Percentiles rank a stretch among this genome's conserved stretches.
phyloP scores from a whole-genome alignment of 2,888 invertebrate genomes.

The Brachypalpus laphriformis region DNA sequence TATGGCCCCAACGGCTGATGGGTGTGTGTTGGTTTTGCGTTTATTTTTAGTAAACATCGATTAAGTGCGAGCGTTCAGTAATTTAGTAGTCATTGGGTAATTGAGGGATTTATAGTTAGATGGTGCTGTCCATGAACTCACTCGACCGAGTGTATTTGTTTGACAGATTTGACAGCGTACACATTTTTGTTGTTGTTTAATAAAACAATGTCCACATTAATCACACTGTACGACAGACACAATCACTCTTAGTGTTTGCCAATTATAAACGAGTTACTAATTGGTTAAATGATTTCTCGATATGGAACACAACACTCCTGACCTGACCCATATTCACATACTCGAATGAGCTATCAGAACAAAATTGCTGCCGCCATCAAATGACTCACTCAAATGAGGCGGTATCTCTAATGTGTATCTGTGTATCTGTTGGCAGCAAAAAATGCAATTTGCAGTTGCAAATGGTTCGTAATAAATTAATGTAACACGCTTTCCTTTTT shows the following conservation, averaged over 20 bases:
- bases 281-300: conserved; percentile 19
- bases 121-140: conserved; percentile 37
- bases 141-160: conserved; percentile 2
- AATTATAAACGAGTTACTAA: conserved; percentile 13
- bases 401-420: conserved; percentile 32
- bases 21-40: background rate
- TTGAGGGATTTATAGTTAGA: conserved; percentile 27
- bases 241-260: conserved; percentile 1
- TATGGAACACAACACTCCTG: background rate
- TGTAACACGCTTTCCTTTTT: conserved; percentile 65
- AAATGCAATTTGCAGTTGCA: conserved; percentile 71
- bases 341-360: background rate
- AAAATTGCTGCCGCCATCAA: background rate
- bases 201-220: conserved; percentile 44
- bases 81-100: conserved; percentile 31
- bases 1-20: conserved; percentile 22
- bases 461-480: conserved; percentile 69
- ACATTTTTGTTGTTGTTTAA: conserved; percentile 22
- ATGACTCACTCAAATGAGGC: conserved; percentile 55
- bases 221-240: conserved; percentile 56
- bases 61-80: conserved; percentile 9
- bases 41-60: conserved; percentile 43
- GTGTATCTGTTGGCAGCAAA: conserved; percentile 44
- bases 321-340: conserved; percentile 45
- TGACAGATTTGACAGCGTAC: conserved; percentile 46